Base-by-base conservation (phyloP, 2,888 invertebrate genomes). In the Ashinkailepas kermadecensis region DNA sequence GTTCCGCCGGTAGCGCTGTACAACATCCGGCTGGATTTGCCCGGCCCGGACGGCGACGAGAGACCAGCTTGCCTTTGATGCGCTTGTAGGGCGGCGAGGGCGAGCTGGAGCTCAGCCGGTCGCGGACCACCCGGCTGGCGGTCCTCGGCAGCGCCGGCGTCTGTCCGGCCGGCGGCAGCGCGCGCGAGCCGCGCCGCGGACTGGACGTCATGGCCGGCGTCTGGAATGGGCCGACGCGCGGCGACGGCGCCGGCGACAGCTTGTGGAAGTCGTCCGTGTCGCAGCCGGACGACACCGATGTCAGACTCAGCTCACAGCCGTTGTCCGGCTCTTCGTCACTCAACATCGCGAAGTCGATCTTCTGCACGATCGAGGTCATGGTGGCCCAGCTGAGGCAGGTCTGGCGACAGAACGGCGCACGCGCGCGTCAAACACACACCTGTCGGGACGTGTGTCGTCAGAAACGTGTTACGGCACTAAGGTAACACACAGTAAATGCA, bases 31-130 rank as follows among this genome's bases (percentile, higher is more conserved):
- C 39, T 4, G 39, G 2, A 4, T 3, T 4, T 39, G 2, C 39
- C 39, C 39, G 39, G 39, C 39, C 39, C 39, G 39, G 39, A 4
- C 39, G 39, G 39, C 4, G 2, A 39, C 39, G 39, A 39, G 39
- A 39, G 39, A 39, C 39, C 39, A 39, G 79, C 58, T 79, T 23
- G 58, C 79, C 79, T 25, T 79, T 79, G 57, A 84, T 83, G 65
- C 82, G 83, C 80, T 84, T 83, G 62, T 84, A 83, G 6, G 84
- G 83, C 13, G 84, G 84, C 4, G 84, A 84, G 21, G 80, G 81
- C 6, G 82, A 82, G 23, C 62, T 64, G 54, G 67, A 79, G 58
- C 23, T 57, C 58, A 25, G 79, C 79, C 79, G 57, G 59, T 79
- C 58, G 58, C 79, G 79, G 58, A n/a, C 58, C 79, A 58, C 58